Evolutionary conservation across 2,888 invertebrate genomes (phyloP), one percentile per base, ranked within the genome.

Genomic region (Drosophila recens): DNA sequence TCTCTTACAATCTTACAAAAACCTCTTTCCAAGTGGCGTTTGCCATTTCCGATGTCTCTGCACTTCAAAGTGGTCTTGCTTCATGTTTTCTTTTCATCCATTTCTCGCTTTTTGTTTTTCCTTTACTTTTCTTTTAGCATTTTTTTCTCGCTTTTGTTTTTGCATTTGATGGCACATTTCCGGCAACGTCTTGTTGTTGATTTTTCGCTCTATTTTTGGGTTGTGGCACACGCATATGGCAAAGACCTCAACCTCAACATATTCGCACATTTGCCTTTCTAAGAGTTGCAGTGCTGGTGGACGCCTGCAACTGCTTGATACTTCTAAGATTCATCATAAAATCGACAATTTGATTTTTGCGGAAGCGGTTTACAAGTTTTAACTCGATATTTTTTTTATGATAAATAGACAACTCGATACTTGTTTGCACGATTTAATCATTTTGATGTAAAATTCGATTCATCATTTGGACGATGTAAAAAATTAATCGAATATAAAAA

Each of bases 171-270:
- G 81, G 63, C 53, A 78, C 69, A 81, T 78, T 78, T 78, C 78
- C 78, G 78, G 78, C 78, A 68, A 42, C 64, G 38, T 80, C 74
- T 67, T 72, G 77, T 77, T 77, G 73, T 77, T 78, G 73, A 49
- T 62, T 59, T 77, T 72, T 54, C 62, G 79, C 79, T 81, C 82
- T 78, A 78, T 78, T 78, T 78, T 81, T 81, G 78, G 58, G 58
- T 23, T 33, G 43, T 46, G 45, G 51, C 40, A 36, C 58, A 79
- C 67, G 59, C 65, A 54, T 48, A n/a, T 48, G 52, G 36, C 52
- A 10, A 23, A 23, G 48, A 10, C 48, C 4, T 48, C 10, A 30
- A 30, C 36, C 36, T 33, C n/a, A 30, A 48, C 8, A 30, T 8
- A 8, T 30, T 17, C 36, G 30, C 6, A 5, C 27, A 27, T 23